phyloP scores from a whole-genome alignment of 2,113 vertebrate species.

The Cyprinodon tularosa region DNA sequence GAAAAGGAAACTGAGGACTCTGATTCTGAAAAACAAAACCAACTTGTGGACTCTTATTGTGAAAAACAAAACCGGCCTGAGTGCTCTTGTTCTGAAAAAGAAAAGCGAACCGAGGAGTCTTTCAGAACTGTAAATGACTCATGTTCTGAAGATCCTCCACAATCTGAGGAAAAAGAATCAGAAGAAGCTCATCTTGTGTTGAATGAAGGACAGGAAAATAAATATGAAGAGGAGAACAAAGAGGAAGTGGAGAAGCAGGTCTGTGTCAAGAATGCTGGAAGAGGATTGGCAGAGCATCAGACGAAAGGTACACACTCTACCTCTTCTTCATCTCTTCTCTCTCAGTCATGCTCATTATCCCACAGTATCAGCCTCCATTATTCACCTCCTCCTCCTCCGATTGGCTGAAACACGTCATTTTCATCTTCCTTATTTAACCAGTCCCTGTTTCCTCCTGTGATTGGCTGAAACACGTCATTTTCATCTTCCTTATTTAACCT shows the following conservation, averaged over 20 bases:
- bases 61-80: background rate
- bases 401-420: background rate
- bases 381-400: slow-evolving; percentile 25
- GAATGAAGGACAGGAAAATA: background rate
- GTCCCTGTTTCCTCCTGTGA: background rate
- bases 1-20: background rate
- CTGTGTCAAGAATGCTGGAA: slow-evolving; percentile 34
- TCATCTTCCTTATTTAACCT: too few species aligned
- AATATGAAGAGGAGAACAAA: background rate
- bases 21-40: slow-evolving; percentile 3
- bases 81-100: background rate
- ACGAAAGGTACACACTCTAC: slow-evolving; percentile 59
- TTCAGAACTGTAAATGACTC: background rate
- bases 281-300: slow-evolving; percentile 32
- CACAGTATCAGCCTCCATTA: slow-evolving; percentile 8
- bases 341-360: slow-evolving; percentile 19
- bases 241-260: background rate
- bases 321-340: slow-evolving; percentile 22
- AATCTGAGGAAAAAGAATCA: background rate
- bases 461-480: background rate
- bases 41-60: slow-evolving; percentile 11
- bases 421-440: background rate
- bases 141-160: background rate
- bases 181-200: background rate
- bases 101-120: too few species aligned